Percentiles rank a stretch among this genome's conserved stretches.
Conservation (phyloP, 2,113 vertebrate genomes). For the Cyanoramphus novaezelandiae region DNA sequence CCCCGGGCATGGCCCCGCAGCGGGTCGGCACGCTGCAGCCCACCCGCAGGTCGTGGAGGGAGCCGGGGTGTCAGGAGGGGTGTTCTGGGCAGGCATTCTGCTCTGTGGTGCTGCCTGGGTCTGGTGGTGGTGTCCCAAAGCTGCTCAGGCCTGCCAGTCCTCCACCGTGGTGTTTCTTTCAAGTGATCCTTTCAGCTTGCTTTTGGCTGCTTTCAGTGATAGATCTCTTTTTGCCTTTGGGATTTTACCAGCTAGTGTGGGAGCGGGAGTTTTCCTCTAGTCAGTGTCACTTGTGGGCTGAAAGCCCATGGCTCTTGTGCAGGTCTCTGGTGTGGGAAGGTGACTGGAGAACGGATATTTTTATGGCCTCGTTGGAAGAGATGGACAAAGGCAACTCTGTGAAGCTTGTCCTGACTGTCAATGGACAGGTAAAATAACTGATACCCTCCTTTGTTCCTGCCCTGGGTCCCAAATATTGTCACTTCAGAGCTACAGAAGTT, state of each 20-base stretch:
- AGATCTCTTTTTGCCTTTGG: not conserved
- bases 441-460: not conserved
- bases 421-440: slow-evolving; percentile 72
- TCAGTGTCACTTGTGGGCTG: not conserved
- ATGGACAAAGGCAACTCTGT: slow-evolving; percentile 75
- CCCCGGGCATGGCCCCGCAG: slow-evolving; percentile 66
- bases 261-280: not conserved
- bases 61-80: accelerated
- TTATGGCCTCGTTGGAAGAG: slow-evolving; percentile 70
- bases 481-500: not conserved
- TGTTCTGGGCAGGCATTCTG: not conserved
- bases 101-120: not conserved
- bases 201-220: not conserved
- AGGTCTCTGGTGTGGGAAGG: slow-evolving; percentile 88
- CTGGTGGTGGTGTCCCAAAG: not conserved
- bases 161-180: not conserved
- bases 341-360: slow-evolving; percentile 79
- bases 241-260: not conserved
- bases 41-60: slow-evolving; percentile 62
- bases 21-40: slow-evolving; percentile 77
- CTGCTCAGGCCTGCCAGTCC: not conserved
- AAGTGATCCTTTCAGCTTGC: not conserved
- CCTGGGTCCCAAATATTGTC: not conserved
- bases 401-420: slow-evolving; percentile 81
- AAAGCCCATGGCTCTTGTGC: not conserved